Evolutionary conservation across 1,140 invertebrate species (phyloP).

Genomic region (Zaprionus nigranus): DNA sequence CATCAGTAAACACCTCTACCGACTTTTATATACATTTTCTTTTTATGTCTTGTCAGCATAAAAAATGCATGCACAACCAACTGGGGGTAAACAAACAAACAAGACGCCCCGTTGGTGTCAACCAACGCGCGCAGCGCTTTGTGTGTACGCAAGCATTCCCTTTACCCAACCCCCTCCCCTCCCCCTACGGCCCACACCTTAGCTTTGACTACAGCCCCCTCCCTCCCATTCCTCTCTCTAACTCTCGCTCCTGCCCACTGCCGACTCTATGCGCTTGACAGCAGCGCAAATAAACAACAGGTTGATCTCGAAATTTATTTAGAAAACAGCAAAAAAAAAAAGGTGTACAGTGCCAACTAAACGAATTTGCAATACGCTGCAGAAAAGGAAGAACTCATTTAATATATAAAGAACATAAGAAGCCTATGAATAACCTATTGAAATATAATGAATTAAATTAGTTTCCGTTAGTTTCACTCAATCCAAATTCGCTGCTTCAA

Average conservation of each 20-base stretch:
- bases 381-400: too few species aligned
- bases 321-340: slow-evolving; percentile 27
- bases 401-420: too few species aligned
- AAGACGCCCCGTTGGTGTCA: slow-evolving; percentile 59
- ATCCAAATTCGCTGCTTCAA: too few species aligned
- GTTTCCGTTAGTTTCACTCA: too few species aligned
- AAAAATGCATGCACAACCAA: slow-evolving; percentile 73
- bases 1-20: slow-evolving; percentile 75
- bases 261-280: slow-evolving; percentile 44
- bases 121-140: slow-evolving; percentile 39
- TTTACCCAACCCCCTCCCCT: too few species aligned
- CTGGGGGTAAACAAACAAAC: slow-evolving; percentile 68
- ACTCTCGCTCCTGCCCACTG: not conserved
- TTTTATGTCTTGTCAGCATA: slow-evolving; percentile 78
- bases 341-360: not conserved
- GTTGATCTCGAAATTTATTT: slow-evolving; percentile 64
- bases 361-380: slow-evolving; percentile 17
- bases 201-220: not conserved
- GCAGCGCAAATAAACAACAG: slow-evolving; percentile 59
- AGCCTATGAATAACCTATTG: too few species aligned
- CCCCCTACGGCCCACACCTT: not conserved
- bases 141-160: slow-evolving; percentile 20
- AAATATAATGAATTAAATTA: too few species aligned
- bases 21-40: slow-evolving; percentile 76
- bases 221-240: not conserved